Base-by-base conservation (phyloP, 2,888 invertebrate genomes). In the Poecilus cupreus region DNA sequence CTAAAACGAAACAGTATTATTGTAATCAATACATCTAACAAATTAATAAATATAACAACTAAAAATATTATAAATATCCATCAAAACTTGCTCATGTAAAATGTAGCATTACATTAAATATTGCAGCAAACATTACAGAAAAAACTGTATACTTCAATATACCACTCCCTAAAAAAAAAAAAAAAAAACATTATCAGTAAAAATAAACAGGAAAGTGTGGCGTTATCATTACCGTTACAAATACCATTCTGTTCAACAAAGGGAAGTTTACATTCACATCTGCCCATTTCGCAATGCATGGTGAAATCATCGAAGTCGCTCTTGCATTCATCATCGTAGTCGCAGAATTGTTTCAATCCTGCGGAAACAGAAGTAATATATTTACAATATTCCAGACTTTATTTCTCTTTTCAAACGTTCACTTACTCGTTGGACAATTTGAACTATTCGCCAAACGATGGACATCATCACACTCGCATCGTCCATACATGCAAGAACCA, bases 321-420 rank as follows among this genome's bases (percentile, higher is more conserved):
- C 11, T 82, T 54, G 60, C 84, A 84, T 3, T 84, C 86, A 4
- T 80, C 82, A 72, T 86, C 83, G 5, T 49, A 75, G 16, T 18
- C 18, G 32, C 88, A 88, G 1, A n/a, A 39, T 32, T 86, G 85
- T 57, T 86, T 85, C 64, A 87, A 82, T 57, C 84, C 87, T 88
- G 0, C 10, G 24, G 18, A 1, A 46, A 74, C n/a, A n/a, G n/a
- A n/a, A n/a, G n/a, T n/a, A n/a, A n/a, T n/a, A n/a, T n/a, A n/a
- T n/a, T n/a, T n/a, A n/a, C n/a, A n/a, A n/a, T n/a, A n/a, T n/a
- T n/a, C n/a, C n/a, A n/a, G n/a, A n/a, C n/a, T n/a, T n/a, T n/a
- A n/a, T n/a, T n/a, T n/a, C n/a, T n/a, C n/a, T n/a, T n/a, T n/a
- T n/a, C n/a, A n/a, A 49, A 49, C 5, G 11, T 24, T 32, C 32